Evolutionary conservation across 92 coral and sea anemone species (phyloP).

Genomic region (Muricea muricata): DNA sequence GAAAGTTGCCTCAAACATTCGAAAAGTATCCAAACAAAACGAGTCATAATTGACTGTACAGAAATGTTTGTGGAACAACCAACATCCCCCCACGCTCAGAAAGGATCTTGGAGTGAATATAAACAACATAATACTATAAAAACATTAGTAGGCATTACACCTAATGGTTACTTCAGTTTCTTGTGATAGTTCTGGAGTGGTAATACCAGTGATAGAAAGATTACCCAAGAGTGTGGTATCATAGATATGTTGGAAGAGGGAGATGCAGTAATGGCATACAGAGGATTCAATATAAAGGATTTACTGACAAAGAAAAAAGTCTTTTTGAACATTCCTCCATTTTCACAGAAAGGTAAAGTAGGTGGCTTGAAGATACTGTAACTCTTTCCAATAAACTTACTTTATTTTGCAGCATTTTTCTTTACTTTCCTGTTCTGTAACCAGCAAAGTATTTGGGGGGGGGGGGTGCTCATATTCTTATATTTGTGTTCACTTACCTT

Average conservation of each 20-base stretch:
- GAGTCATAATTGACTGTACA: too few species aligned
- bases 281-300: slow-evolving; percentile 71
- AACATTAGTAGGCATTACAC: slow-evolving; percentile 68
- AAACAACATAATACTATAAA: slow-evolving; percentile 71
- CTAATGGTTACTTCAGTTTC: slow-evolving; percentile 67
- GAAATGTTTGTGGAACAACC: slow-evolving; percentile 60
- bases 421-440: too few species aligned
- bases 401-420: too few species aligned
- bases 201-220: slow-evolving; percentile 59
- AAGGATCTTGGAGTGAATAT: slow-evolving; percentile 65
- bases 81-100: slow-evolving; percentile 65
- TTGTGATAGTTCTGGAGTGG: slow-evolving; percentile 70
- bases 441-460: too few species aligned
- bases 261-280: slow-evolving; percentile 73
- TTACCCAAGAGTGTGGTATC: slow-evolving; percentile 65
- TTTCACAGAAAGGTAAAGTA: slow-evolving; percentile 67
- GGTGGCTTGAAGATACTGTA: too few species aligned
- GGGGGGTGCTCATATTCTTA: too few species aligned
- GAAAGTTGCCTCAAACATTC: slow-evolving; percentile 47
- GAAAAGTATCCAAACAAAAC: slow-evolving; percentile 58
- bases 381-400: too few species aligned
- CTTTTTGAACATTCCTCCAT: slow-evolving; percentile 60
- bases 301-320: slow-evolving; percentile 62
- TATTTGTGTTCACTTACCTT: too few species aligned
- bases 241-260: slow-evolving; percentile 67